These are phyloP conservation scores for Parnassius glacialis DNA, from an alignment of 2,888 invertebrate genomes.

Conservation along the genomic window DNA sequence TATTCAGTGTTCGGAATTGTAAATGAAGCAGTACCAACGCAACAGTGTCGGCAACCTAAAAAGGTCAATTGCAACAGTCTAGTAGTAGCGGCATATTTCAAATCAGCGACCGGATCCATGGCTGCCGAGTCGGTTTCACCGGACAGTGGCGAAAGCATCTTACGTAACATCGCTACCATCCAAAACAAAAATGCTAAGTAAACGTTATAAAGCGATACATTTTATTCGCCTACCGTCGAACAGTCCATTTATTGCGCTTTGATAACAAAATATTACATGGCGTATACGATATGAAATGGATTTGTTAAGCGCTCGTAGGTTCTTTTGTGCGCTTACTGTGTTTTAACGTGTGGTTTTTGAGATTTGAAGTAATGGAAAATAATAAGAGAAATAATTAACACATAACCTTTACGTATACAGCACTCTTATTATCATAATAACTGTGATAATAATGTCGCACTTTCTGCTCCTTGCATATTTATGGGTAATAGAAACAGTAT, in stretches of 20 bases:
- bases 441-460: no score
- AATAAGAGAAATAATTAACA: no score
- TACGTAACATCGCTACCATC: slow-evolving; percentile 42
- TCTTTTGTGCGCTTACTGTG: not conserved
- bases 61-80: not conserved
- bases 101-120: slow-evolving; percentile 45
- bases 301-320: slow-evolving; percentile 3
- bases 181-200: slow-evolving; percentile 45
- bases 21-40: no score
- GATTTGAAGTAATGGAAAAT: no score
- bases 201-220: slow-evolving; percentile 60
- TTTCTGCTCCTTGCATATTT: no score
- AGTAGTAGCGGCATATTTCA: slow-evolving; percentile 33
- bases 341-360: no score
- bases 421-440: no score
- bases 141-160: slow-evolving; percentile 44
- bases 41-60: slow-evolving; percentile 2
- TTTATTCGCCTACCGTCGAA: slow-evolving; percentile 60
- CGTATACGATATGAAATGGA: slow-evolving; percentile 4
- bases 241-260: slow-evolving; percentile 53
- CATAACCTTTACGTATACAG: no score
- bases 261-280: slow-evolving; percentile 51
- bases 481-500: no score
- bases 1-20: no score
- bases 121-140: slow-evolving; percentile 33